These are phyloP conservation scores for Sphaeridia pumilis DNA, from an alignment of 2,888 invertebrate genomes.

Conservation along the genomic window DNA sequence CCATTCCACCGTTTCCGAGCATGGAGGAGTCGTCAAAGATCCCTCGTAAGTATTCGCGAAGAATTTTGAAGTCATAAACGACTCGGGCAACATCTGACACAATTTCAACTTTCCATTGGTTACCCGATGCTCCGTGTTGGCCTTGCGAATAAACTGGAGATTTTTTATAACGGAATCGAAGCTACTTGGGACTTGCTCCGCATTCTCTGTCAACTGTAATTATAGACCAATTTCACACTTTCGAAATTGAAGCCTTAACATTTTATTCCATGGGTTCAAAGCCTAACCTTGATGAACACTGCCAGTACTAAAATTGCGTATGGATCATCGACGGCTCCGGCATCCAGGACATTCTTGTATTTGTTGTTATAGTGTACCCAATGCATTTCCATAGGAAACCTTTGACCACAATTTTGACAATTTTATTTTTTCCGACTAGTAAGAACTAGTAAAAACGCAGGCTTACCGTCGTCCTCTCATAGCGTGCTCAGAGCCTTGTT, in stretches of 20 bases:
- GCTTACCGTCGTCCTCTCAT: neutral
- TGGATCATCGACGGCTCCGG: neutral
- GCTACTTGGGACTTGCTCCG: no score
- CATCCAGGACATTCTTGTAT: neutral
- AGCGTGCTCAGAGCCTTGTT: no score
- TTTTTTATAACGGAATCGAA: no score
- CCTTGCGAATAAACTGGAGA: no score
- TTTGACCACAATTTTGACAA: neutral
- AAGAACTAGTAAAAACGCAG: neutral
- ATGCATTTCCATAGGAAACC: constrained; percentile 11
- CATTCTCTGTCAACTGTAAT: no score
- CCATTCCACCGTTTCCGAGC: neutral
- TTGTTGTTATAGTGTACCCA: constrained; percentile 8
- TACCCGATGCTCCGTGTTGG: no score
- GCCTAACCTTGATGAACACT: neutral
- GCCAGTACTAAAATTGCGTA: constrained; percentile 4
- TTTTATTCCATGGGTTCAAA: no score
- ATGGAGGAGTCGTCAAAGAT: neutral
- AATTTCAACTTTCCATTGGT: neutral
- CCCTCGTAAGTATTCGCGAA: neutral
- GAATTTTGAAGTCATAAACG: neutral
- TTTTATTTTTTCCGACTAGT: neutral
- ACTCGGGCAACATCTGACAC: no score
- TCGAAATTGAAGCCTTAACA: no score
- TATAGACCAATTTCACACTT: no score